Conservation (phyloP, 2,797 vertebrate species). For the Sardinella longiceps region DNA sequence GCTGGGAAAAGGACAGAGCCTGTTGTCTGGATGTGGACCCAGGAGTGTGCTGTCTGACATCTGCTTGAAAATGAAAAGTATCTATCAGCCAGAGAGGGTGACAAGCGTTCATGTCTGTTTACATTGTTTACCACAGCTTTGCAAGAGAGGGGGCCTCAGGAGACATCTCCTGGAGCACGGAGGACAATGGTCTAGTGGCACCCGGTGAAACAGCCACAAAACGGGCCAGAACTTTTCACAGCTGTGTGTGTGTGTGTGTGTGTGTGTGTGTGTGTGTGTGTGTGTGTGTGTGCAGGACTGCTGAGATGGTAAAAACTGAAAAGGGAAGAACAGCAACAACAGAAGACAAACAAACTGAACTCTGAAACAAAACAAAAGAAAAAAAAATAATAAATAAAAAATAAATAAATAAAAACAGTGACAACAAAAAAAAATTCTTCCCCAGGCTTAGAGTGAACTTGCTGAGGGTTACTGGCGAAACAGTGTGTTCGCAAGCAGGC, state of each 20-base stretch:
- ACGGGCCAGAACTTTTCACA: neutral
- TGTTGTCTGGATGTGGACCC: slow-evolving; percentile 66
- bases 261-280: neutral
- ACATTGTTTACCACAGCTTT: neutral
- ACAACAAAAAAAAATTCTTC: neutral
- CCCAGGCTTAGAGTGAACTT: slow-evolving; percentile 25
- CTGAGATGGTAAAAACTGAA: neutral
- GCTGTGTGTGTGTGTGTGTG: neutral
- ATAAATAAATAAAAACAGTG: neutral
- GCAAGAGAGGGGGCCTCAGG: neutral
- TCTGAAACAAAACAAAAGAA: neutral
- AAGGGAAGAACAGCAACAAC: neutral
- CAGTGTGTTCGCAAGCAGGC: slow-evolving; percentile 32
- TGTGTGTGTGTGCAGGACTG: neutral
- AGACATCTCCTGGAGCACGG: neutral
- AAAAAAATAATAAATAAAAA: neutral
- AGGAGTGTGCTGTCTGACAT: slow-evolving; percentile 58
- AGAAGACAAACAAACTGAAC: neutral
- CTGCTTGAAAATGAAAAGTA: slow-evolving; percentile 73
- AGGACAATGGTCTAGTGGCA: neutral
- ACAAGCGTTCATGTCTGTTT: neutral
- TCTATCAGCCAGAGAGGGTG: slow-evolving; percentile 62
- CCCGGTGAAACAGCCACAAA: neutral
- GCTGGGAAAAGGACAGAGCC: slow-evolving; percentile 50
- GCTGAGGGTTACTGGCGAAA: slow-evolving; percentile 22